Base-by-base conservation (phyloP, 2,797 vertebrate species). In the Typhlichthys eigenmanni region DNA sequence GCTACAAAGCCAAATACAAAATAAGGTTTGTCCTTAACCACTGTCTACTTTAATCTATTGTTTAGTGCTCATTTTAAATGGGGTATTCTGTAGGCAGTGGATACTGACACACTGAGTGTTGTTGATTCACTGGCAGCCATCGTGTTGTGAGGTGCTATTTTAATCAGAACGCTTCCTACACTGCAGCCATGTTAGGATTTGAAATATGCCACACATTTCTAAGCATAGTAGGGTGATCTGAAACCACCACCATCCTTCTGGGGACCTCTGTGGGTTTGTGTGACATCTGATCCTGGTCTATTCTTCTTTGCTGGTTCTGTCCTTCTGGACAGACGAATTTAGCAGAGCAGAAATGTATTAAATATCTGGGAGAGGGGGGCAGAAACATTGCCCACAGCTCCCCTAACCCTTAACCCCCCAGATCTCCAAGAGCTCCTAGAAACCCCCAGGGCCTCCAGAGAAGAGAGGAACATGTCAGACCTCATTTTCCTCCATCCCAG, bases 381-480 rank as follows among this genome's bases (percentile, higher is more conserved):
- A 55, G 70, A 71, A 76, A 69, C 24, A 19, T 52, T 19, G 62
- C 43, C 16, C 13, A 32, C 43, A 64, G 47, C 53, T 38, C 34
- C 5, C 6, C 58, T 68, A 65, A 79, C 73, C 77, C 66, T 19
- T 80, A 80, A 71, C 72, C 72, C 49, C 13, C 19, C 19, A 19
- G 19, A 19, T 19, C 19, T 19, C 19, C 19, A 19, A 14, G 71
- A 72, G 73, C 67, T 68, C 71, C 60, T 13, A 0, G 12, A 66
- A 66, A 72, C 56, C 78, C 67, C 65, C 59, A 16, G 62, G 47
- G 60, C 63, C 68, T 71, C 55, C 64, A 69, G 73, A 69, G 78
- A 64, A 61, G 74, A 74, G 68, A 62, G 69, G 74, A 62, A 69
- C 53, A 64, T 76, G 66, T 86, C 82, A 74, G 75, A 79, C 64